A percentile compares a stretch with the other conserved stretches of the same genome.
Evolutionary conservation across 2,113 vertebrate species (phyloP).

Genomic region (Prochilodus magdalenae): DNA sequence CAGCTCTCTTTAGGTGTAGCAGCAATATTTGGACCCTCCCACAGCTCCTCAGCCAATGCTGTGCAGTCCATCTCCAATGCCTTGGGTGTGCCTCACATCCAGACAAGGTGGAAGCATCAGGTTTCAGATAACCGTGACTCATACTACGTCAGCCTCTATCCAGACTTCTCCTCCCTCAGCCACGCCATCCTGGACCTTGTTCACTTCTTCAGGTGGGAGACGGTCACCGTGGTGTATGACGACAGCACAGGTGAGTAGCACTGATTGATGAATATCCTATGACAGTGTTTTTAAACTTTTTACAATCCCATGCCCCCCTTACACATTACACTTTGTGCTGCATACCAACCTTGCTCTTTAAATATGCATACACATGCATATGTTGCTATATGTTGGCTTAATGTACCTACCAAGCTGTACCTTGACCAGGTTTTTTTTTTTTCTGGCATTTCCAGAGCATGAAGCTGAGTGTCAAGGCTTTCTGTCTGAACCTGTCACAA

Average conservation of each 20-base stretch:
- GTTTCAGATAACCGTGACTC: slow-evolving; percentile 97
- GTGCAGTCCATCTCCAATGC: slow-evolving; percentile 82
- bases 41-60: slow-evolving; percentile 80
- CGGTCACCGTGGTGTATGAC: slow-evolving; percentile 83
- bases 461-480: too few relatives aligned
- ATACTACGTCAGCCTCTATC: slow-evolving; percentile 96
- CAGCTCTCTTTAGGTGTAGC: slow-evolving; percentile 97
- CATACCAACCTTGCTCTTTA: too few relatives aligned
- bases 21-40: slow-evolving; percentile 89
- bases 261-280: background rate
- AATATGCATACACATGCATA: too few relatives aligned
- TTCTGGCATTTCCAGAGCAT: too few relatives aligned
- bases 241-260: slow-evolving; percentile 95
- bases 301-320: too few relatives aligned
- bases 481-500: too few relatives aligned
- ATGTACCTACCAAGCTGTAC: too few relatives aligned
- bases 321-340: too few relatives aligned
- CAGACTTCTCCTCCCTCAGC: slow-evolving; percentile 96
- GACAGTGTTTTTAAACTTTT: background rate
- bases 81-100: slow-evolving; percentile 86
- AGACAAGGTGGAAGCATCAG: slow-evolving; percentile 98
- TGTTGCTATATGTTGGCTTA: too few relatives aligned
- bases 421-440: too few relatives aligned
- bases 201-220: slow-evolving; percentile 99
- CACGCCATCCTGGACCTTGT: slow-evolving; percentile 97